These are phyloP conservation scores for Daboia siamensis DNA, from an alignment of 2,113 vertebrate species.

Conservation along the genomic window DNA sequence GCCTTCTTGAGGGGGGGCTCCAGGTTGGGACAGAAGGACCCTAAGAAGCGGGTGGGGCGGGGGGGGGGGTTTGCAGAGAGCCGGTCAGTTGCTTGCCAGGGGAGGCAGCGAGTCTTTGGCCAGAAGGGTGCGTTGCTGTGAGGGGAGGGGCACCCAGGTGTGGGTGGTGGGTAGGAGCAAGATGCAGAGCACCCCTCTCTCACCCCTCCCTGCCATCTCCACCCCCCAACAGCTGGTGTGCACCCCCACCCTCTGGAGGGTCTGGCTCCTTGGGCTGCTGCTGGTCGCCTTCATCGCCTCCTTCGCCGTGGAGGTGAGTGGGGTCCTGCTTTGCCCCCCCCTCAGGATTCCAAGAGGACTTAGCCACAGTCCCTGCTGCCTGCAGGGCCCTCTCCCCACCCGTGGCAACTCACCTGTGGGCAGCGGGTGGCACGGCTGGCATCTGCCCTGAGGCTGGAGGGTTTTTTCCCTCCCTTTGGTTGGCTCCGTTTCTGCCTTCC, in stretches of 20 bases:
- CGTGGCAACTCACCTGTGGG: too few species aligned
- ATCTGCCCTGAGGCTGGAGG: too few species aligned
- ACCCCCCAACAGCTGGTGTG: slow-evolving; percentile 65
- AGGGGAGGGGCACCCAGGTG: too few species aligned
- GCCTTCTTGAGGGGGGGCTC: neutral
- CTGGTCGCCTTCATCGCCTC: slow-evolving; percentile 64
- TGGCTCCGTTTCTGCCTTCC: too few species aligned
- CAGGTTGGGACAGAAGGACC: neutral
- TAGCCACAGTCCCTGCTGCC: too few species aligned
- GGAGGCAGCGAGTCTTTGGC: neutral
- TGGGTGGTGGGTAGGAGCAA: neutral
- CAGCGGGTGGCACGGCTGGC: too few species aligned
- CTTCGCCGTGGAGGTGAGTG: slow-evolving; percentile 68
- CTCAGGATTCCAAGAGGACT: neutral
- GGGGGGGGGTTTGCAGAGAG: neutral
- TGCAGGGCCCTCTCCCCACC: neutral
- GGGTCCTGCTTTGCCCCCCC: neutral
- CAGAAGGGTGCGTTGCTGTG: too few species aligned
- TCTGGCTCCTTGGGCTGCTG: slow-evolving; percentile 69
- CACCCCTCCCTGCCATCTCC: neutral
- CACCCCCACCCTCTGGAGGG: slow-evolving; percentile 67
- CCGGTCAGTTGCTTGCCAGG: neutral
- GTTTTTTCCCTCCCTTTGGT: too few species aligned
- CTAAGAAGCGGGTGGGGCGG: too few species aligned
- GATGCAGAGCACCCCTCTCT: neutral